Conservation (phyloP, 2,113 vertebrate genomes). For the Sitta europaea region DNA sequence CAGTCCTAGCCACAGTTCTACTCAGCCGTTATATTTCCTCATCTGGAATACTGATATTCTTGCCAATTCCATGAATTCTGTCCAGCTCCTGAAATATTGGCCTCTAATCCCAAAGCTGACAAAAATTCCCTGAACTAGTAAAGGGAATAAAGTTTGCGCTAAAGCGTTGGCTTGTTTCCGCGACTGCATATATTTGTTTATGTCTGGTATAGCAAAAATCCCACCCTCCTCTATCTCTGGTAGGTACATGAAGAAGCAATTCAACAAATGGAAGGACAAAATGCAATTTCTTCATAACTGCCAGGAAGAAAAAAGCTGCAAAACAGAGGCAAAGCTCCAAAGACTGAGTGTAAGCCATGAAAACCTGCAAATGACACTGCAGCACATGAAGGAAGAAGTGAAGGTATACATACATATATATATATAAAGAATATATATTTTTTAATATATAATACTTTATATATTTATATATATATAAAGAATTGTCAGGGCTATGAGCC, state of each 20-base stretch:
- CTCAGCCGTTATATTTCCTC: background rate
- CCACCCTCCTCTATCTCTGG: background rate
- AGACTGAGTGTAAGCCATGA: slow-evolving; percentile 70
- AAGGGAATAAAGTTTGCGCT: background rate
- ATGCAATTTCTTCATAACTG: slow-evolving; percentile 70
- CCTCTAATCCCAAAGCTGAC: background rate
- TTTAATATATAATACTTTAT: too few relatives aligned
- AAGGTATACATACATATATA: slow-evolving; percentile 44
- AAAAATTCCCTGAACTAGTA: background rate
- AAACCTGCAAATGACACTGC: slow-evolving; percentile 67
- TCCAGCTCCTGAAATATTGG: background rate
- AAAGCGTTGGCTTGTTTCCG: background rate
- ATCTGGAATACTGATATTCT: background rate
- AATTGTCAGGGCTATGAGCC: background rate
- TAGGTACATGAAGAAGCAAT: slow-evolving; percentile 79
- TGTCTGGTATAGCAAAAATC: background rate
- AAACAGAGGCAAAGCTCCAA: slow-evolving; percentile 78
- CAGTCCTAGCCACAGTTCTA: background rate
- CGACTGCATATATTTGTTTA: background rate
- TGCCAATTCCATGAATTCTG: background rate
- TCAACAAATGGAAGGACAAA: slow-evolving; percentile 70
- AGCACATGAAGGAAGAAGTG: slow-evolving; percentile 58
- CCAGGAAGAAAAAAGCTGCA: slow-evolving; percentile 74
- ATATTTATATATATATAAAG: too few relatives aligned
- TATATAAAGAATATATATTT: too few relatives aligned